Evolutionary conservation across 2,888 invertebrate species (phyloP).

Genomic region (Coenonympha glycerion): DNA sequence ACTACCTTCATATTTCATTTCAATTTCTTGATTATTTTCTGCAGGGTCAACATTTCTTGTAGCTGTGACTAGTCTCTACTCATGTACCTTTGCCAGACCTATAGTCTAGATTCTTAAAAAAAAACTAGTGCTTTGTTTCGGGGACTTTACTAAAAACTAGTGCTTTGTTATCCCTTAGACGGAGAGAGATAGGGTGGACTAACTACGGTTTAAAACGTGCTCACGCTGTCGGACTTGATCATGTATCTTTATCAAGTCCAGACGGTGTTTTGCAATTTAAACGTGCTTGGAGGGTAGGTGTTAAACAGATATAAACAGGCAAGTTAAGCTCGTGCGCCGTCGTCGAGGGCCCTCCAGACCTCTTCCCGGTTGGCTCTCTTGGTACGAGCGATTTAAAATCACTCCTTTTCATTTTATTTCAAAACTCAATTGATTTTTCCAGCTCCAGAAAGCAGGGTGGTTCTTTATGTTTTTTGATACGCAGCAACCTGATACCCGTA

Average conservation of each 20-base stretch:
- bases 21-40: no score
- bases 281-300: slow-evolving; percentile 33
- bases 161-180: no score
- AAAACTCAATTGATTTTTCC: slow-evolving; percentile 8
- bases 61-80: no score
- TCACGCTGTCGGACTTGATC: no score
- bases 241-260: not conserved
- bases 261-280: not conserved
- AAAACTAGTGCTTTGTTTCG: no score
- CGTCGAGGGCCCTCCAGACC: slow-evolving; percentile 50
- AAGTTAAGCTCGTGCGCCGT: slow-evolving; percentile 51
- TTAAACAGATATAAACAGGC: slow-evolving; percentile 56
- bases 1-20: no score
- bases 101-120: no score
- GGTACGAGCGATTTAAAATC: slow-evolving; percentile 53
- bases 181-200: no score
- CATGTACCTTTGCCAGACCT: no score
- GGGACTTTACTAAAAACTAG: no score
- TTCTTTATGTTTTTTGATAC: not conserved
- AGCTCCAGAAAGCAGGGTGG: not conserved
- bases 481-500: not conserved
- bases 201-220: no score
- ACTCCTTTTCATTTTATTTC: slow-evolving; percentile 40
- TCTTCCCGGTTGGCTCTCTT: slow-evolving; percentile 63
- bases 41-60: no score